Conservation (phyloP, 2,888 invertebrate genomes). For the Amiota mariae region DNA sequence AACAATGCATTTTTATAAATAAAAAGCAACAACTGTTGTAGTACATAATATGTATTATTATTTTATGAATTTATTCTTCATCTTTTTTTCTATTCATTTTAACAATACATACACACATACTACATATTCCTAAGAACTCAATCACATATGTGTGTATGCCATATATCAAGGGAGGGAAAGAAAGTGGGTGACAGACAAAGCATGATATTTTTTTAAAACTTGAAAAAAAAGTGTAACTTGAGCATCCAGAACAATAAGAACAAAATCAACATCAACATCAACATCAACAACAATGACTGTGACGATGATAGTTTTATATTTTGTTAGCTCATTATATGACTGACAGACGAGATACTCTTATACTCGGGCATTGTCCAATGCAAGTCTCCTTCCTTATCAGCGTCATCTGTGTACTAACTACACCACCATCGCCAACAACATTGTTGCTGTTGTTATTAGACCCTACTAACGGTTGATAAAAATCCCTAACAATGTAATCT, state of each 20-base stretch:
- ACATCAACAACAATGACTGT: constrained; percentile 41
- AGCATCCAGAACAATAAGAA: constrained; percentile 31
- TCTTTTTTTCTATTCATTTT: constrained; percentile 53
- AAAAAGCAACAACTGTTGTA: constrained; percentile 20
- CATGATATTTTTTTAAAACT: too few relatives aligned
- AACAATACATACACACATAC: too few relatives aligned
- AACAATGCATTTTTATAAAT: constrained; percentile 4
- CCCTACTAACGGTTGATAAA: constrained; percentile 65
- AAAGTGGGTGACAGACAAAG: background rate
- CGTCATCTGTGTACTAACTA: constrained; percentile 47
- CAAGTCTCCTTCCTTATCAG: constrained; percentile 36
- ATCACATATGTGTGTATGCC: background rate
- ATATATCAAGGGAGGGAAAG: background rate
- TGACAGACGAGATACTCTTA: constrained; percentile 4
- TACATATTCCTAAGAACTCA: background rate
- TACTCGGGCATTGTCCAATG: background rate
- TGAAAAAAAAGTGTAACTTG: constrained; percentile 36
- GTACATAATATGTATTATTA: constrained; percentile 46
- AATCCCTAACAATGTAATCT: constrained; percentile 43
- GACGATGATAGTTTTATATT: constrained; percentile 12
- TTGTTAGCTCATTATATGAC: background rate
- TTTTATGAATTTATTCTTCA: constrained; percentile 59
- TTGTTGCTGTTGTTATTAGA: constrained; percentile 57
- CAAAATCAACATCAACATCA: constrained; percentile 39
- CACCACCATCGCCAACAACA: constrained; percentile 35